These are phyloP conservation scores for Buathra laborator DNA, from an alignment of 2,888 invertebrate species.

Conservation along the genomic window DNA sequence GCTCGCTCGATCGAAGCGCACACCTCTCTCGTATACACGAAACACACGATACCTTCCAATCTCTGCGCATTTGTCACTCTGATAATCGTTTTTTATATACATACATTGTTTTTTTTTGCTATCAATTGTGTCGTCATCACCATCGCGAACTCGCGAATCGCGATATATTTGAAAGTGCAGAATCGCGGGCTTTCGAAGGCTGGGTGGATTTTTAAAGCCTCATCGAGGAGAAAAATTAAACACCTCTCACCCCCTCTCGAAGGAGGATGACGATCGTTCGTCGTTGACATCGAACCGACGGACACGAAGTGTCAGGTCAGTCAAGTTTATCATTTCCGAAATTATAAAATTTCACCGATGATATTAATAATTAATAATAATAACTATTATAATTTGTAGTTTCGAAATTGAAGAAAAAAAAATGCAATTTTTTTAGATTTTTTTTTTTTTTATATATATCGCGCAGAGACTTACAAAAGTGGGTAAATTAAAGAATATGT, in stretches of 20 bases:
- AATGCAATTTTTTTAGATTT: too few relatives aligned
- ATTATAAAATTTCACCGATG: not conserved
- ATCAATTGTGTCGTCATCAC: not conserved
- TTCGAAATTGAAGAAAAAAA: too few relatives aligned
- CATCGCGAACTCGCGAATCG: not conserved
- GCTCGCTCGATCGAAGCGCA: conserved; percentile 77
- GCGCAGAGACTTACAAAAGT: too few relatives aligned
- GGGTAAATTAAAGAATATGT: too few relatives aligned
- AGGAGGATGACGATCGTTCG: conserved; percentile 46
- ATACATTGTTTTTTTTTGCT: not conserved
- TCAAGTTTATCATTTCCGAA: conserved; percentile 6
- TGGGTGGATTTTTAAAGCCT: conserved; percentile 4
- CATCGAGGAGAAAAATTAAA: not conserved
- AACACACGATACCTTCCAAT: not conserved
- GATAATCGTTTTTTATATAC: not conserved
- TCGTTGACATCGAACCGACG: conserved; percentile 52
- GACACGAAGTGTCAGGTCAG: conserved; percentile 58
- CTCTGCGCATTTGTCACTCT: not conserved
- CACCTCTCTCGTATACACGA: conserved; percentile 38
- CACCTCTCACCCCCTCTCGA: not conserved
- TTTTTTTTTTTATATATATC: too few relatives aligned
- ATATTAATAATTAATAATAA: not conserved
- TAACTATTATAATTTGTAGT: not conserved
- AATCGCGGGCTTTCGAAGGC: not conserved
- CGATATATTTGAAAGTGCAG: not conserved